A percentile compares a stretch with the other conserved stretches of the same genome.
Conservation (phyloP, 2,797 vertebrate genomes). For the Cynodonichthys magdalenae region DNA sequence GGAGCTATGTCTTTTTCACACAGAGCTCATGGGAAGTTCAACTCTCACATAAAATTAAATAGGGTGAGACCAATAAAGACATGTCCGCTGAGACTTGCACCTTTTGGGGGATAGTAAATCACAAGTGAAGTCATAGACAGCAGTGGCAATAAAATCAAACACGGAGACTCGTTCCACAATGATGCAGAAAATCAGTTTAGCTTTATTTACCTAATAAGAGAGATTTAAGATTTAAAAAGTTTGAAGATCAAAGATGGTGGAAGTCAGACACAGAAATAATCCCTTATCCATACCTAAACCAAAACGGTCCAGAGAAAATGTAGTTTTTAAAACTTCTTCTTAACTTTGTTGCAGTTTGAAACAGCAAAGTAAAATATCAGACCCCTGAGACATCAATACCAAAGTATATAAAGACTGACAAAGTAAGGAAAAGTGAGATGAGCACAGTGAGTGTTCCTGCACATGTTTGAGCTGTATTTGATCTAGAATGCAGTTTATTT, state of each 20-base stretch:
- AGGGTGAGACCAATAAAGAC: slow-evolving; percentile 34
- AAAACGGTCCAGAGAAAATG: slow-evolving; percentile 26
- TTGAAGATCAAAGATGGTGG: slow-evolving; percentile 43
- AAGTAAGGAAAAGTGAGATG: slow-evolving; percentile 23
- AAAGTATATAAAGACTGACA: slow-evolving; percentile 44
- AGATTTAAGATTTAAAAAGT: slow-evolving; percentile 35
- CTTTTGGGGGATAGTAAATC: slow-evolving; percentile 44
- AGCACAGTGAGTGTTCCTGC: slow-evolving; percentile 27
- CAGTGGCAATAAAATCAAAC: slow-evolving; percentile 57
- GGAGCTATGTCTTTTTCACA: slow-evolving; percentile 7
- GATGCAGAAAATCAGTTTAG: slow-evolving; percentile 56
- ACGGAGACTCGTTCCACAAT: slow-evolving; percentile 36
- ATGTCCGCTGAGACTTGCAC: slow-evolving; percentile 25
- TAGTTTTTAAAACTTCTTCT: slow-evolving; percentile 32
- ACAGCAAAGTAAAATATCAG: slow-evolving; percentile 34
- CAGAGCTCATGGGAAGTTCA: slow-evolving; percentile 23
- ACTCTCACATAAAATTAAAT: slow-evolving; percentile 29
- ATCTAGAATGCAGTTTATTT: slow-evolving; percentile 49
- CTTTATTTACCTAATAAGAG: slow-evolving; percentile 42
- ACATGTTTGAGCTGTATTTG: slow-evolving; percentile 40
- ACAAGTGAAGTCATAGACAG: slow-evolving; percentile 51
- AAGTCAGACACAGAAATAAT: slow-evolving; percentile 9
- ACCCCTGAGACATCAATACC: slow-evolving; percentile 41
- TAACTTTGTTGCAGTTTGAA: slow-evolving; percentile 37
- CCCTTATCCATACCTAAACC: slow-evolving; percentile 16